A percentile compares a stretch with the other conserved stretches of the same genome.
Evolutionary conservation across 1,140 invertebrate genomes (phyloP).

Genomic region (Amphibalanus amphitrite): DNA sequence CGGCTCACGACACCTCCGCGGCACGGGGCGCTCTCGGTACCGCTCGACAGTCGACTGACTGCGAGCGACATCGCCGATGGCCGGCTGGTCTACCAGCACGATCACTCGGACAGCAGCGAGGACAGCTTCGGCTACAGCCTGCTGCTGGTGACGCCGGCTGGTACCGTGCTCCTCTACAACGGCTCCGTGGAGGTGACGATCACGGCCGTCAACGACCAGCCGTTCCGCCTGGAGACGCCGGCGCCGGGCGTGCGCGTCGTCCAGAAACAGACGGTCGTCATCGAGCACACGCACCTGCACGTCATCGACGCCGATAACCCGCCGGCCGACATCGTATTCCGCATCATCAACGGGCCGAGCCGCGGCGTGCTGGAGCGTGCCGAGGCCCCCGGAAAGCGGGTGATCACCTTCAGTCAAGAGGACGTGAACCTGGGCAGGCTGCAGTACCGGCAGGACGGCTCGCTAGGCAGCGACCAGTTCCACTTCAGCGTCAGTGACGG

Average conservation of each 20-base stretch:
- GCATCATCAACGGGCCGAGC: constrained; percentile 53
- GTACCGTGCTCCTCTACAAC: constrained; percentile 55
- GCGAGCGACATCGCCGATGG: constrained; percentile 28
- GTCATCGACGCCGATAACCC: constrained; percentile 73
- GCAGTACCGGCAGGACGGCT: constrained; percentile 67
- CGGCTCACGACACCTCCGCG: not conserved
- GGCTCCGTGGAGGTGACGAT: constrained; percentile 57
- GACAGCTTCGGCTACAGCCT: constrained; percentile 58
- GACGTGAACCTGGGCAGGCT: constrained; percentile 67
- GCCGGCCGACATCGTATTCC: constrained; percentile 67
- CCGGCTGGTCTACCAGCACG: constrained; percentile 51
- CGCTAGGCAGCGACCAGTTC: constrained; percentile 55
- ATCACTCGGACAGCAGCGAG: constrained; percentile 59
- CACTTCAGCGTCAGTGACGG: constrained; percentile 84
- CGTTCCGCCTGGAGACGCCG: constrained; percentile 59
- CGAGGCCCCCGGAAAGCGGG: constrained; percentile 22
- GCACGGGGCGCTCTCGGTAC: not conserved
- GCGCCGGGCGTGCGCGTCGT: constrained; percentile 53
- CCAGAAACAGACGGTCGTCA: constrained; percentile 16
- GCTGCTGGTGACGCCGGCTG: constrained; percentile 34
- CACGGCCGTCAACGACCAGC: constrained; percentile 78
- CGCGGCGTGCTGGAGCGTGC: constrained; percentile 47
- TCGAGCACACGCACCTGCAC: constrained; percentile 46
- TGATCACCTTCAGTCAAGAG: constrained; percentile 58
- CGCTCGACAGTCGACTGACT: not conserved